These are phyloP conservation scores for Muntiacus reevesi DNA, from an alignment of 2,113 vertebrate genomes.

Conservation along the genomic window DNA sequence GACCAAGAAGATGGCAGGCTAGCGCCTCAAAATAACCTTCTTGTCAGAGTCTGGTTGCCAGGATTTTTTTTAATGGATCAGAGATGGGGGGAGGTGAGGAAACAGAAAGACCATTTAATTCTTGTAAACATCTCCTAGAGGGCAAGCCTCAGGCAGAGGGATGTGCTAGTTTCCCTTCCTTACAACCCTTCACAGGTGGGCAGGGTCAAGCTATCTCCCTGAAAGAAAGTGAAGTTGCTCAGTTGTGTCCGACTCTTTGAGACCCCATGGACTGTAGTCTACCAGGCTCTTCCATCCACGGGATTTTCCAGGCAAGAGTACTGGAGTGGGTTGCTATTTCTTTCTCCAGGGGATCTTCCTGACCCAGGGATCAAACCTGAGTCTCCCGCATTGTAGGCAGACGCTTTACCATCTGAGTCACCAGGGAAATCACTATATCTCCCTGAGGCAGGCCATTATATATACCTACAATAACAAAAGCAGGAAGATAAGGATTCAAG, in stretches of 20 bases:
- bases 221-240: neutral
- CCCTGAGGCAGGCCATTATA: too few relatives aligned
- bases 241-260: neutral
- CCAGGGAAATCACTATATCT: too few relatives aligned
- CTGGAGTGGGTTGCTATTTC: too few relatives aligned
- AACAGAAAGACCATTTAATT: neutral
- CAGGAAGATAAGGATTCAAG: too few relatives aligned
- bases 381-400: too few relatives aligned
- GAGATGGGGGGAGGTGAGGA: neutral
- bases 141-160: neutral
- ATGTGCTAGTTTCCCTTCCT: neutral
- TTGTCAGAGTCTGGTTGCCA: fast-evolving
- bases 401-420: too few relatives aligned
- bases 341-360: too few relatives aligned
- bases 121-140: neutral
- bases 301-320: too few relatives aligned
- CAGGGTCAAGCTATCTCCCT: neutral
- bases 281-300: neutral
- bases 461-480: too few relatives aligned
- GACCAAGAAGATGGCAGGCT: neutral
- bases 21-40: neutral
- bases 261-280: neutral
- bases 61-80: neutral
- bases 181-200: neutral
- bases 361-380: too few relatives aligned